Conservation (phyloP, 2,888 invertebrate species). For the Amphipoea lucens region DNA sequence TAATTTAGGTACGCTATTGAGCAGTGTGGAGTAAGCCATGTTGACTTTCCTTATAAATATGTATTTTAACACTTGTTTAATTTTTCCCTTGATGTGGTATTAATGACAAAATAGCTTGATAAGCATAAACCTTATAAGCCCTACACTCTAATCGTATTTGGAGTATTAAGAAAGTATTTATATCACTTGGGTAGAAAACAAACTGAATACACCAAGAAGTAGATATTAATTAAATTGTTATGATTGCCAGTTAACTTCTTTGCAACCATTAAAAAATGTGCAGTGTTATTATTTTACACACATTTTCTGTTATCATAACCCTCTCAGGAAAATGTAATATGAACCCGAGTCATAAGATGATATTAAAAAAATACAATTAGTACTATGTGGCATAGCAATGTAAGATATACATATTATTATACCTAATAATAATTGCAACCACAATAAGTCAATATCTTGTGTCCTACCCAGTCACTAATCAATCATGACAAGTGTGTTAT, state of each 20-base stretch:
- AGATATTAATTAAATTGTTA: not conserved
- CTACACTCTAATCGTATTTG: not conserved
- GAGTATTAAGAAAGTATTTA: not conserved
- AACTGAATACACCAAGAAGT: not conserved
- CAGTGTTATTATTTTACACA: not conserved
- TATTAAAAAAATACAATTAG: not conserved
- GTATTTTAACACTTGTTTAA: not conserved
- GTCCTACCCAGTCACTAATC: conserved; percentile 12
- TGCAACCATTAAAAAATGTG: not conserved
- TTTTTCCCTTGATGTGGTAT: not conserved
- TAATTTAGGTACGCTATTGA: not conserved
- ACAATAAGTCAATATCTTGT: conserved; percentile 7
- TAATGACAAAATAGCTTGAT: conserved; percentile 1
- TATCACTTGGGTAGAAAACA: not conserved
- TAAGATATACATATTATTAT: not conserved
- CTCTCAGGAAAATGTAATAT: not conserved
- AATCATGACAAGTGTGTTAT: conserved; percentile 26
- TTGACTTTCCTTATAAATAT: not conserved
- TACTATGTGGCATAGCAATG: not conserved
- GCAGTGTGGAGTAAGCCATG: not conserved
- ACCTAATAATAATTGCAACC: not conserved
- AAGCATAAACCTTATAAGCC: not conserved
- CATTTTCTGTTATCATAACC: not conserved
- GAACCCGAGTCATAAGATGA: not conserved
- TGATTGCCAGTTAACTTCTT: not conserved